These are phyloP conservation scores for Zygogramma bicolorata DNA, from an alignment of 2,888 invertebrate species.

Conservation along the genomic window DNA sequence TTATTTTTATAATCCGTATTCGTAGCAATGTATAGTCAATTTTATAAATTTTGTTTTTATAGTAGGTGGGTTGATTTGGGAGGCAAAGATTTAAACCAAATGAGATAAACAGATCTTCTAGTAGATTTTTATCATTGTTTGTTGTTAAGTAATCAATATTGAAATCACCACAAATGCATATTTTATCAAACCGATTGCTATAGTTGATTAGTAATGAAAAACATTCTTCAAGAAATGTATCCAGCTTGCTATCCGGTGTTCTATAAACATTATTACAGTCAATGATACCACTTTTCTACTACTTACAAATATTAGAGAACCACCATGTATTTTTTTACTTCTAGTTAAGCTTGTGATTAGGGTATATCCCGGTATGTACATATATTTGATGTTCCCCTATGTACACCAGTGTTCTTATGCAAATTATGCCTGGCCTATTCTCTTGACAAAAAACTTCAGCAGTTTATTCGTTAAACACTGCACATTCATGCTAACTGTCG, in stretches of 20 bases:
- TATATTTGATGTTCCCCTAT: neutral
- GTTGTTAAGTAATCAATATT: neutral
- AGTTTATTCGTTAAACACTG: neutral
- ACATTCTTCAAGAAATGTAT: neutral
- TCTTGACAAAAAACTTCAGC: constrained; percentile 5
- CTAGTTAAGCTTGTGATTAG: constrained; percentile 5
- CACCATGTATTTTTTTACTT: constrained; percentile 3
- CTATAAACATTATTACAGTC: neutral
- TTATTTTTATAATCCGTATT: neutral
- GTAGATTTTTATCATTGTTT: constrained; percentile 6
- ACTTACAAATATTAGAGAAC: neutral
- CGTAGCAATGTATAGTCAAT: neutral
- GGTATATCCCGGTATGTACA: neutral
- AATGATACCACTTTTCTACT: neutral
- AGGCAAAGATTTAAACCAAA: constrained; percentile 9
- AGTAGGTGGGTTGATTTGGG: neutral
- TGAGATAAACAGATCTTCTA: constrained; percentile 3
- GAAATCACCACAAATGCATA: neutral
- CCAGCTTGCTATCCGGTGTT: neutral
- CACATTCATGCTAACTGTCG: neutral
- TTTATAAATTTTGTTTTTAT: neutral
- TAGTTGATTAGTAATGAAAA: neutral
- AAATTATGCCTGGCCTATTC: neutral
- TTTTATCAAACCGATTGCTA: neutral
- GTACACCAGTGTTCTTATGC: neutral